Evolutionary conservation across 2,113 vertebrate genomes (phyloP).

Genomic region (Gnathonemus longibarbis): DNA sequence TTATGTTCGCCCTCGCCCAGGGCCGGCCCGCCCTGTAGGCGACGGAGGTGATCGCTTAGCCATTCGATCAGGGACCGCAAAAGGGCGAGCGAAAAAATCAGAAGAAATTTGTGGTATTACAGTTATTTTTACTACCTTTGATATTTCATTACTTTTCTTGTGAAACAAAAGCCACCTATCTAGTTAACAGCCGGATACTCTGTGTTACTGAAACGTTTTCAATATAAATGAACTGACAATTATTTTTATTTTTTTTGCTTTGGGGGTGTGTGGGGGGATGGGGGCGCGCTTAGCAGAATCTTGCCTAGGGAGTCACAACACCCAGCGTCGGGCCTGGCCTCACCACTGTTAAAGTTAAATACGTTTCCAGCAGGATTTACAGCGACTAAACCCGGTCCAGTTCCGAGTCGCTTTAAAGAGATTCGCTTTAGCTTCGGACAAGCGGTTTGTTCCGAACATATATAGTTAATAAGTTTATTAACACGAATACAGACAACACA

Average conservation of each 20-base stretch:
- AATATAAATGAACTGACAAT: neutral
- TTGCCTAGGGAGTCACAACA: neutral
- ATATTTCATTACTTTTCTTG: neutral
- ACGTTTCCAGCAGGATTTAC: neutral
- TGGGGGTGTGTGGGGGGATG: neutral
- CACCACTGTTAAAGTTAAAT: neutral
- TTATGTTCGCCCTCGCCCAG: neutral
- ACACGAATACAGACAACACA: neutral
- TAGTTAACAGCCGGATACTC: neutral
- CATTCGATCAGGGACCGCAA: neutral
- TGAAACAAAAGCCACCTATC: neutral
- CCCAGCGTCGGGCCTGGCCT: neutral
- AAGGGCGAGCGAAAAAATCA: neutral
- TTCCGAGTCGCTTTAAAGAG: neutral
- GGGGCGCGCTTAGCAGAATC: neutral
- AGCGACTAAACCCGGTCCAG: neutral
- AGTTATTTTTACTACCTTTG: neutral
- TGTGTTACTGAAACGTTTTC: neutral
- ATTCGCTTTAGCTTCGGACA: neutral
- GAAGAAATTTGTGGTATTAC: neutral
- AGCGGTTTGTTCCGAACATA: neutral
- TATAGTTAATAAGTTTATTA: neutral
- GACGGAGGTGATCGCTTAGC: neutral
- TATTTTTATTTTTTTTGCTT: neutral
- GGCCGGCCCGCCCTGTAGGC: neutral